These are phyloP conservation scores for Nettapus auritus DNA, from an alignment of 2,113 vertebrate species.

Conservation along the genomic window DNA sequence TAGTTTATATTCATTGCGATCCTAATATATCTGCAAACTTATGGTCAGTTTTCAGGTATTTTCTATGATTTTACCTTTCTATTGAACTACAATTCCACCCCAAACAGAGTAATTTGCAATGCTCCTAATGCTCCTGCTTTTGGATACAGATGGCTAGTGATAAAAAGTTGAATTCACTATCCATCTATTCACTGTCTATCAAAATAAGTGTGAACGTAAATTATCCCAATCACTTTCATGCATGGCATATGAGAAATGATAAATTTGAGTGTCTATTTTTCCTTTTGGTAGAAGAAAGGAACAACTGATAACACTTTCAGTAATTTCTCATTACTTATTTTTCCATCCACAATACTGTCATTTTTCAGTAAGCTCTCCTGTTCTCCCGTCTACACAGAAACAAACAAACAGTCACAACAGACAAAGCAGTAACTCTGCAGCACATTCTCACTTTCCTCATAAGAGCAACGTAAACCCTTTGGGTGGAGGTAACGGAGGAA, in stretches of 20 bases:
- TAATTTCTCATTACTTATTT: neutral
- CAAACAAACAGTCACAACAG: neutral
- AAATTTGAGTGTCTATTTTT: neutral
- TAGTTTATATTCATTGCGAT: neutral
- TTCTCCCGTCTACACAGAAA: neutral
- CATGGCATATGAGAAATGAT: constrained; percentile 1
- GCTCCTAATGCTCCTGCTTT: constrained; percentile 5
- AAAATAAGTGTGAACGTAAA: constrained; percentile 49
- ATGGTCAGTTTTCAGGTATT: neutral
- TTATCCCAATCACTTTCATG: constrained; percentile 24
- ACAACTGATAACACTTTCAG: neutral
- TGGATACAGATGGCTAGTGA: constrained; percentile 35
- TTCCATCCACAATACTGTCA: neutral
- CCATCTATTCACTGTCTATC: constrained; percentile 39
- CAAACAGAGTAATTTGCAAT: neutral
- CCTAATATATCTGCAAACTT: neutral
- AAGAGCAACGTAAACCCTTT: rapidly evolving
- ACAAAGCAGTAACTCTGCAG: neutral
- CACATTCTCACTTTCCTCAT: rapidly evolving
- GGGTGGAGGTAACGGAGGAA: neutral
- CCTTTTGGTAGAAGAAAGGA: neutral
- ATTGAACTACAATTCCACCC: neutral
- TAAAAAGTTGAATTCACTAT: constrained; percentile 20
- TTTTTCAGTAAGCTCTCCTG: neutral
- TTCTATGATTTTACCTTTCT: neutral